These are phyloP conservation scores for Lepilemur septentrionalis DNA, from an alignment of 2,797 vertebrate species.

Conservation along the genomic window DNA sequence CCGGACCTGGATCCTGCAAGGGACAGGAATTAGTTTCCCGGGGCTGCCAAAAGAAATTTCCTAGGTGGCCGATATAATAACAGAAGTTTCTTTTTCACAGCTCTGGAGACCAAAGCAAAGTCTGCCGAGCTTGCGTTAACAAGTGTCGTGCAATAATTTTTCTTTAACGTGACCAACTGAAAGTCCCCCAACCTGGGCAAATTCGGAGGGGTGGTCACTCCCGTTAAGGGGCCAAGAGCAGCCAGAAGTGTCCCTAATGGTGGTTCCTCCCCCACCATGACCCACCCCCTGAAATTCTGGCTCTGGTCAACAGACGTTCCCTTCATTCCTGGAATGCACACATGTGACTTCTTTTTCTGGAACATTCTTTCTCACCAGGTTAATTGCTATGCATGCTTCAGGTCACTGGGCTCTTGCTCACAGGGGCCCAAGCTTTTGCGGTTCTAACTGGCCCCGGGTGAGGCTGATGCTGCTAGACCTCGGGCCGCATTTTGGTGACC, in stretches of 20 bases:
- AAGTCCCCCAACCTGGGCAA: not conserved
- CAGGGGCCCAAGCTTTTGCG: not conserved
- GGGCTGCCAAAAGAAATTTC: not conserved
- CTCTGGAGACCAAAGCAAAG: not conserved
- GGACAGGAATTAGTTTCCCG: not conserved
- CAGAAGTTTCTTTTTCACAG: not conserved
- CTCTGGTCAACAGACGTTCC: not conserved
- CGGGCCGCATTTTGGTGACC: rapidly evolving
- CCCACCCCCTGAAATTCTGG: not conserved
- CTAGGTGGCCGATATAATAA: too few species aligned
- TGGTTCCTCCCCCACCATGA: not conserved
- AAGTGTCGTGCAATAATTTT: too few species aligned
- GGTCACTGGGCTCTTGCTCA: too few species aligned
- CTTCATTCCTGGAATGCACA: not conserved
- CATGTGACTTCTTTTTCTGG: not conserved
- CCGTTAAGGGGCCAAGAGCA: not conserved
- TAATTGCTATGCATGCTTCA: too few species aligned
- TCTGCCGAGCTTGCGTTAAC: not conserved
- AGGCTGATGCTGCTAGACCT: not conserved
- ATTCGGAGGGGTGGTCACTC: not conserved
- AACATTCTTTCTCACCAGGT: not conserved
- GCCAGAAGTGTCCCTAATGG: not conserved
- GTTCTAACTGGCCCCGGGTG: not conserved
- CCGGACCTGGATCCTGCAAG: rapidly evolving
- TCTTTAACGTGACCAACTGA: not conserved